Evolutionary conservation across 1,140 invertebrate genomes (phyloP).

Genomic region (Phortica variegata): DNA sequence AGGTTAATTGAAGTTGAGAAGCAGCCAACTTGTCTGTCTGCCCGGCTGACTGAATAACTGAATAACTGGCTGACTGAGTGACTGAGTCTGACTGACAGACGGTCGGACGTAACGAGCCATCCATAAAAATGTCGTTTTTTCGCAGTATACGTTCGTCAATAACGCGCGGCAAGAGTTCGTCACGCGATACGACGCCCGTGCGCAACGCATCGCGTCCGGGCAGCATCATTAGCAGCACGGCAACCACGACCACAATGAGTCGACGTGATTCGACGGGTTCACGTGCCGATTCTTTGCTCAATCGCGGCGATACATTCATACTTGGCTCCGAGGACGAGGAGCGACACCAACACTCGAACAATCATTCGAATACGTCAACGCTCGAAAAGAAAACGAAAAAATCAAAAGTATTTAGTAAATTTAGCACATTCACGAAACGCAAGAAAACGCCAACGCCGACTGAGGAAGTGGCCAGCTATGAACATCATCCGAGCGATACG

Average conservation of each 20-base stretch:
- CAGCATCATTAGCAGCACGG: slow-evolving; percentile 34
- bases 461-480: slow-evolving; percentile 34
- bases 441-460: slow-evolving; percentile 42
- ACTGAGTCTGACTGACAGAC: no score
- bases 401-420: slow-evolving; percentile 50
- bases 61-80: no score
- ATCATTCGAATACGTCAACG: slow-evolving; percentile 39
- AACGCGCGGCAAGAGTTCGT: slow-evolving; percentile 43
- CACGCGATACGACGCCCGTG: slow-evolving; percentile 49
- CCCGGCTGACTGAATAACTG: no score
- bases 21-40: no score
- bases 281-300: slow-evolving; percentile 26
- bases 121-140: slow-evolving; percentile 55
- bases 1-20: background rate
- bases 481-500: slow-evolving; percentile 50
- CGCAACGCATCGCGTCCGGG: slow-evolving; percentile 34
- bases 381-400: slow-evolving; percentile 51
- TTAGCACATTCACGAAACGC: slow-evolving; percentile 51
- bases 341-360: slow-evolving; percentile 4
- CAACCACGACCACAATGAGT: background rate
- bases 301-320: slow-evolving; percentile 50
- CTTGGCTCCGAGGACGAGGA: slow-evolving; percentile 33
- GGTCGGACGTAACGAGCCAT: no score
- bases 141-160: slow-evolving; percentile 48
- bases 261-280: slow-evolving; percentile 39